phyloP scores from a whole-genome alignment of 2,797 vertebrate genomes.

The Chelon labrosus region DNA sequence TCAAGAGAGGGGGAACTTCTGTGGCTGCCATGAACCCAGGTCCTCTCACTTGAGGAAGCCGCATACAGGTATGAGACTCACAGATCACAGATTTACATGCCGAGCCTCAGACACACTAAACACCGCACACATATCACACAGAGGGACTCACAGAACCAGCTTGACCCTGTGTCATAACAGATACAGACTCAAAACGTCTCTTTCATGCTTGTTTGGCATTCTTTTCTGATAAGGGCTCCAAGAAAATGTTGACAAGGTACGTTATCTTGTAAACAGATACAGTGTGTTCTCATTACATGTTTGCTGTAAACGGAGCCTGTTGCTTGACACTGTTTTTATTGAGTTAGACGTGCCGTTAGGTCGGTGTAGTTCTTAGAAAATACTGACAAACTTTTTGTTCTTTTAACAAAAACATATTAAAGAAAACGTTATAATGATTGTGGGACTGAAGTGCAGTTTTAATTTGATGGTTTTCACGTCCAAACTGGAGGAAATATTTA shows the following conservation, averaged over 20 bases:
- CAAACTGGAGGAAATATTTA: too few species aligned
- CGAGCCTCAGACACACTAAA: not conserved
- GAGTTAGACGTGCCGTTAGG: not conserved
- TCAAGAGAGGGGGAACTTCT: slow-evolving; percentile 80
- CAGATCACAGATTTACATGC: slow-evolving; percentile 31
- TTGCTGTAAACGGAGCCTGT: not conserved
- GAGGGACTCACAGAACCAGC: not conserved
- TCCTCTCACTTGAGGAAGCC: slow-evolving; percentile 85
- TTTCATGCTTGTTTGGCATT: slow-evolving; percentile 7
- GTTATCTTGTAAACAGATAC: not conserved
- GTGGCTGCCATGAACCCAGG: slow-evolving; percentile 81
- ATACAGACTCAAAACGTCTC: not conserved
- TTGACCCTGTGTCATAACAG: not conserved
- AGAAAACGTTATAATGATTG: too few species aligned
- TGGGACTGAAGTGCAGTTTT: too few species aligned
- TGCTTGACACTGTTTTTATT: not conserved
- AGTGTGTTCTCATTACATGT: not conserved
- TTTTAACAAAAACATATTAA: not conserved
- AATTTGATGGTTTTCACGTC: too few species aligned
- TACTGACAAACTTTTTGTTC: not conserved
- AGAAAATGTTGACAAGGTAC: not conserved
- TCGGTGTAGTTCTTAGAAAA: too few species aligned
- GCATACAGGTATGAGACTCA: slow-evolving; percentile 82
- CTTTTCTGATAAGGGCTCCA: not conserved
- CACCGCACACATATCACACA: not conserved